Conservation (phyloP, 2,113 vertebrate species). For the Leuciscus idus region DNA sequence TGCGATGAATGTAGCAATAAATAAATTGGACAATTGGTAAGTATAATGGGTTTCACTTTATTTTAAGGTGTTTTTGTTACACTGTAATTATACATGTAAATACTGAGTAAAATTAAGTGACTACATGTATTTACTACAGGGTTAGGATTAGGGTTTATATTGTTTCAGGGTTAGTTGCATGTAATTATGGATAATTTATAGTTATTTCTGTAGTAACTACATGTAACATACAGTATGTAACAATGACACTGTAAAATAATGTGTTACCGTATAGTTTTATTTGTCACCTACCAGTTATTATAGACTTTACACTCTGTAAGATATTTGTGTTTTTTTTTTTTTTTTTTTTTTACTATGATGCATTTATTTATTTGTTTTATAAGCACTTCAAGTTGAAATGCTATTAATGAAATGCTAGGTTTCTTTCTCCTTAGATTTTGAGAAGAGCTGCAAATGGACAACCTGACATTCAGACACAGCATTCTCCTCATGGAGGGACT, state of each 20-base stretch:
- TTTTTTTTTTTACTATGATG: not conserved
- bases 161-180: no score
- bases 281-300: not conserved
- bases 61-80: no score
- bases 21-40: not conserved
- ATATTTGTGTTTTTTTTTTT: not conserved
- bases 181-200: no score
- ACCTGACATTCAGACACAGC: constrained; percentile 40
- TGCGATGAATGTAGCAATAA: not conserved
- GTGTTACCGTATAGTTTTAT: not conserved
- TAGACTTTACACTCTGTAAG: not conserved
- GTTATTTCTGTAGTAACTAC: no score
- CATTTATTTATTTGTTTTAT: not conserved
- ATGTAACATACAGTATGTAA: no score
- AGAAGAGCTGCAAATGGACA: constrained; percentile 61
- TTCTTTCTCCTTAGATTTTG: not conserved
- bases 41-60: no score
- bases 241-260: no score
- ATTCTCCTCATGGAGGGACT: constrained; percentile 64
- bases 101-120: no score
- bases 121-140: no score
- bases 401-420: not conserved
- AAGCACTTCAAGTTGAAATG: not conserved
- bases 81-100: no score
- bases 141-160: no score